These are phyloP conservation scores for Leptinotarsa juncta DNA, from an alignment of 2,888 invertebrate genomes.

Conservation along the genomic window DNA sequence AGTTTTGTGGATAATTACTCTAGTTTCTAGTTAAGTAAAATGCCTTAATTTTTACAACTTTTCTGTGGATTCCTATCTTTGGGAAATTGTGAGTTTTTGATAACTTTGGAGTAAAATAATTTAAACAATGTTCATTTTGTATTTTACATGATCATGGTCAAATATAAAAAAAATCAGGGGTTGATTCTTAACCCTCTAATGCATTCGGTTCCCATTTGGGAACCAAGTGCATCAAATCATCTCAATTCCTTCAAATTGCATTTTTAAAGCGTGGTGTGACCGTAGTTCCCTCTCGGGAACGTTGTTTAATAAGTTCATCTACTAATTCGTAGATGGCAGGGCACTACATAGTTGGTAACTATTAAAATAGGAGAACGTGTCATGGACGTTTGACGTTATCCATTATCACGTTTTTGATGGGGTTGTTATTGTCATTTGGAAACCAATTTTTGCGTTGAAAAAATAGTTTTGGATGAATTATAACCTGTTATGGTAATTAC, in stretches of 20 bases:
- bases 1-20: too few species aligned
- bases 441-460: neutral
- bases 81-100: too few species aligned
- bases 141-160: too few species aligned
- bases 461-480: neutral
- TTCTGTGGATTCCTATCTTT: too few species aligned
- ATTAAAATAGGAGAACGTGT: slow-evolving; percentile 3
- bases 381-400: slow-evolving; percentile 5
- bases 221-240: slow-evolving; percentile 5
- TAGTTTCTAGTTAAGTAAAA: too few species aligned
- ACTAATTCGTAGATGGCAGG: neutral
- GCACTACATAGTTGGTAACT: neutral
- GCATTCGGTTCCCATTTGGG: slow-evolving; percentile 8
- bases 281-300: neutral
- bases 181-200: neutral
- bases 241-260: neutral
- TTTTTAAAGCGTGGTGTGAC: neutral
- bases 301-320: neutral
- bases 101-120: too few species aligned
- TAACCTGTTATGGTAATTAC: slow-evolving; percentile 5
- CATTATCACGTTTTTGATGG: slow-evolving; percentile 9
- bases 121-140: too few species aligned
- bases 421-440: slow-evolving; percentile 5
- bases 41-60: too few species aligned
- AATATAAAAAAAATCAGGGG: too few species aligned